These are phyloP conservation scores for Numenius arquata DNA, from an alignment of 2,113 vertebrate genomes.

Conservation along the genomic window DNA sequence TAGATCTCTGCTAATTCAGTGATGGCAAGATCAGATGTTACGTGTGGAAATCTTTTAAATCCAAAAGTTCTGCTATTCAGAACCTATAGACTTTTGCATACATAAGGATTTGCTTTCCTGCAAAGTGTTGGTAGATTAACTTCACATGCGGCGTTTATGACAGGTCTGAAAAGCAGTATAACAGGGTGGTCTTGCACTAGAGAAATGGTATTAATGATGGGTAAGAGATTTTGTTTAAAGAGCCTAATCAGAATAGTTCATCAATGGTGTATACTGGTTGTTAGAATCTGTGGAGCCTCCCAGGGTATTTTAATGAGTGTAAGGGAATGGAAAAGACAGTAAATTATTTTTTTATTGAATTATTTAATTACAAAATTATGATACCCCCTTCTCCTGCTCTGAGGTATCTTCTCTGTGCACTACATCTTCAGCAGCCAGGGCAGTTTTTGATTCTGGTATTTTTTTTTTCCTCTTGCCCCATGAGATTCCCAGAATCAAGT, in stretches of 20 bases:
- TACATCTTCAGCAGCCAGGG: not conserved
- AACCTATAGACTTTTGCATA: not conserved
- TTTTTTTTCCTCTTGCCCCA: not conserved
- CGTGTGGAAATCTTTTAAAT: not conserved
- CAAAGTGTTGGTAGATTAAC: not conserved
- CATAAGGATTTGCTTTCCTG: not conserved
- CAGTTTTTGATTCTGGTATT: not conserved
- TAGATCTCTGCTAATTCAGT: not conserved
- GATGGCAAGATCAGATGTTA: not conserved
- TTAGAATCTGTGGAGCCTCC: not conserved
- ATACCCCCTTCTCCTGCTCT: accelerated
- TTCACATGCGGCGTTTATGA: not conserved
- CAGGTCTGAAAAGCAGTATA: not conserved
- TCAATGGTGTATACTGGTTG: not conserved
- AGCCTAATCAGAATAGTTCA: not conserved
- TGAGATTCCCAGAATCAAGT: not conserved
- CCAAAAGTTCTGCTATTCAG: not conserved
- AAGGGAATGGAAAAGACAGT: not conserved
- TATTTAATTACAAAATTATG: not conserved
- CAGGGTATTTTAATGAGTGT: not conserved
- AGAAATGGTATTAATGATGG: not conserved
- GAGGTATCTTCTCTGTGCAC: not conserved
- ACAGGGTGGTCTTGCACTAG: not conserved
- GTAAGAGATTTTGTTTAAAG: not conserved
- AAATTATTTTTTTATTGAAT: not conserved